phyloP scores from a whole-genome alignment of 2,113 vertebrate genomes.

The Atlantisia rogersi region DNA sequence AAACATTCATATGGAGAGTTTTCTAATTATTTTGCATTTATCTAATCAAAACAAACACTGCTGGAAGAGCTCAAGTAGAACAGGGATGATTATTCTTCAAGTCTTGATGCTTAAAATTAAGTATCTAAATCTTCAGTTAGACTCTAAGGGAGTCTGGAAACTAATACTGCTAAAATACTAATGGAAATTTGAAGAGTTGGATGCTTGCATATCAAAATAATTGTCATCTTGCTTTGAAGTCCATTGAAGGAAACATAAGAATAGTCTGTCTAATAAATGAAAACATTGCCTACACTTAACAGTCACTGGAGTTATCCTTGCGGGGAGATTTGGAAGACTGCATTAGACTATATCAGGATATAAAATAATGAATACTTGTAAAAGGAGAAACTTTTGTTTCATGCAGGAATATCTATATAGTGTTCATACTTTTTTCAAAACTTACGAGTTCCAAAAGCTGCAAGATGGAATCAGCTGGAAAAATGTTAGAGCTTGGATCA shows the following conservation, averaged over 20 bases:
- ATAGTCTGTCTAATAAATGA: background rate
- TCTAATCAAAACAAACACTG: constrained; percentile 45
- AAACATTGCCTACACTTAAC: background rate
- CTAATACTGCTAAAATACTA: background rate
- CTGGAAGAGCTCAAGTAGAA: constrained; percentile 13
- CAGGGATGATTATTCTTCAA: background rate
- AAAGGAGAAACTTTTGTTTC: background rate
- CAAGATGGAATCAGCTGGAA: background rate
- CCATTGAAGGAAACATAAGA: background rate
- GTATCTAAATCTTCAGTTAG: background rate
- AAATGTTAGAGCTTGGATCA: background rate
- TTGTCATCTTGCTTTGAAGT: background rate
- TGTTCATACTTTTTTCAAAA: background rate
- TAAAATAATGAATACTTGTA: background rate
- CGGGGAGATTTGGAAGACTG: background rate
- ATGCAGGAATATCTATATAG: background rate
- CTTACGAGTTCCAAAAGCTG: background rate
- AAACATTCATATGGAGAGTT: background rate
- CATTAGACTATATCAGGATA: background rate
- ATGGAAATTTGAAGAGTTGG: background rate
- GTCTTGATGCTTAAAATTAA: background rate
- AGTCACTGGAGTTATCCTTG: background rate
- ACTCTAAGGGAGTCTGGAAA: background rate
- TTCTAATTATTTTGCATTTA: constrained; percentile 48
- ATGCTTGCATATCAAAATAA: background rate